A percentile compares a stretch with the other conserved stretches of the same genome.
Conservation (phyloP, 1,140 invertebrate species). For the Mya arenaria region DNA sequence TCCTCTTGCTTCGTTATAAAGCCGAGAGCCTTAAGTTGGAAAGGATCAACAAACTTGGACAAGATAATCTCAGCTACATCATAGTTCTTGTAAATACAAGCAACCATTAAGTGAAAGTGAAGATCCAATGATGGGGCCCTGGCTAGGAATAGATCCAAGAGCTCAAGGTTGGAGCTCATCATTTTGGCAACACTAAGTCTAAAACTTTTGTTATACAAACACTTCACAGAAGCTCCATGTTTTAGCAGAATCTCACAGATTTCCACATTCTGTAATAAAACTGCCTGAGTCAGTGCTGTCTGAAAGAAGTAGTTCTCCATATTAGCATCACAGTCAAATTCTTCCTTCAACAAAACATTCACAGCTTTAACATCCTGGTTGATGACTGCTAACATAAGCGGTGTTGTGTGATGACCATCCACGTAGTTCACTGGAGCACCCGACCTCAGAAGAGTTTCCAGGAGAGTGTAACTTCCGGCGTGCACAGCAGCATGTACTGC, state of each 20-base stretch:
- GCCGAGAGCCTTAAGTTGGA: constrained; percentile 18
- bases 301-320: constrained; percentile 11
- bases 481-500: not conserved
- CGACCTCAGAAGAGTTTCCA: not conserved
- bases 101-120: constrained; percentile 18
- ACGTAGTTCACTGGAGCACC: not conserved
- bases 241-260: constrained; percentile 5
- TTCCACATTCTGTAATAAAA: not conserved
- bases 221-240: not conserved
- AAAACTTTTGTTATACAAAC: not conserved
- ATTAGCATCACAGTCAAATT: not conserved
- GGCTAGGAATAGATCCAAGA: constrained; percentile 1
- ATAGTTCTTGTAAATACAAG: constrained; percentile 3
- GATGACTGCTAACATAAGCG: not conserved
- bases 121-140: not conserved
- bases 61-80: constrained; percentile 19
- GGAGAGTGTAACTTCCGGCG: not conserved
- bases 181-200: not conserved
- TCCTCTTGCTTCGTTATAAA: constrained; percentile 23
- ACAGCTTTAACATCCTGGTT: not conserved
- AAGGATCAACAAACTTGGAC: not conserved
- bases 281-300: constrained; percentile 14
- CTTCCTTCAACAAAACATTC: not conserved
- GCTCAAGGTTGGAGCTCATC: not conserved
- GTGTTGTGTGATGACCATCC: not conserved